Base-by-base conservation (phyloP, 2,888 invertebrate species). In the Volucella zonaria region DNA sequence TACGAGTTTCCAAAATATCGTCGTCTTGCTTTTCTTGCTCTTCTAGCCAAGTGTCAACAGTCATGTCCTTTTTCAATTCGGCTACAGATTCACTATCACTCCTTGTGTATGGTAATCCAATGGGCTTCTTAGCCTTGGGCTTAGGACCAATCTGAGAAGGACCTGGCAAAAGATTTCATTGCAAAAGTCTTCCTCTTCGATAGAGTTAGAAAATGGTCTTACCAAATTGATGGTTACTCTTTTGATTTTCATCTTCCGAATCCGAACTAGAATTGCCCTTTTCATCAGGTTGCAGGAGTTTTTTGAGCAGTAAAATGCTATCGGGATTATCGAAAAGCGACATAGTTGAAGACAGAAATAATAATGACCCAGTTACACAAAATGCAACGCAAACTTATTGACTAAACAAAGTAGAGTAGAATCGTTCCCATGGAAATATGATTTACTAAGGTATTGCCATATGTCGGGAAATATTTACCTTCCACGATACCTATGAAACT, bases 1-100 rank as follows among this genome's bases (percentile, higher is more conserved):
- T 93, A 54, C 95, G 93, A 78, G 94, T 94, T 87, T 95, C 95
- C 18, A 93, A 89, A 12, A 92, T 89, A 6, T 94, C 93, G 1
- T 93, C 93, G 51, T 94, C 93, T 87, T 93, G 93, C 18, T 93
- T 92, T n/a, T 92, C 93, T 86, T 94, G 93, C 68, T 92, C 91
- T 49, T 88, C 87, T 49, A 90, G 88, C 92, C 92, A 93, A 88
- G 91, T 89, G 88, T 90, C 89, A 45, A 91, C 86, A 15, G 86
- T 88, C 9, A 87, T 64, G 9, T 88, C 86, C 3, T 82, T 76
- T 31, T 75, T 15, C 0, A 38, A 1, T 52, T 80, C 58, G 2
- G n/a, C 8, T 52, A 9, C 82, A 3, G 45, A 9, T 38, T 70
- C 56, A 11, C 38, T 14, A 2, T 47, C 2, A 3, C 4, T 38